A percentile compares a stretch with the other conserved stretches of the same genome.
Evolutionary conservation across 1,140 invertebrate species (phyloP).

Genomic region (Penaeus vannamei): DNA sequence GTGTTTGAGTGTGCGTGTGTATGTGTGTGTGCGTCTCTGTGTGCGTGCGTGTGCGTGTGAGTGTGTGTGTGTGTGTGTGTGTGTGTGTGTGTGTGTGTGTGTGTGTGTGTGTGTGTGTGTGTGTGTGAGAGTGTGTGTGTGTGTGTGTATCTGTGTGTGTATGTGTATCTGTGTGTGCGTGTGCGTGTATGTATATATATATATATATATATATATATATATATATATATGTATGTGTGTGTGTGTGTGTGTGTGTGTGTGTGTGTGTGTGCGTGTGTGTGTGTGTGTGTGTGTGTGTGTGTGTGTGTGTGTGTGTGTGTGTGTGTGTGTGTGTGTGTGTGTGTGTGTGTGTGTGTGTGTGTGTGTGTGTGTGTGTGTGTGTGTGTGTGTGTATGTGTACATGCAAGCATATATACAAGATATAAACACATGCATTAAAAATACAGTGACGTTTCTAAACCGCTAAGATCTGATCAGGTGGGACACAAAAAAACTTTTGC

Average conservation of each 20-base stretch:
- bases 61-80: too few relatives aligned
- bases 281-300: not conserved
- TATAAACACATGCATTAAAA: not conserved
- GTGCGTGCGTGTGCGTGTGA: too few relatives aligned
- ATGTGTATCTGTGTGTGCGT: not conserved
- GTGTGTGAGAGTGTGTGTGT: not conserved
- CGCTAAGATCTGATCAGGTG: not conserved
- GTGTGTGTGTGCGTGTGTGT: not conserved
- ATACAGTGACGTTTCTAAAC: not conserved
- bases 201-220: constrained; percentile 29
- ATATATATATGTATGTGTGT: not conserved
- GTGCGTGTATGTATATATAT: not conserved
- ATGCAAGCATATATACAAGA: not conserved
- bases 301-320: not conserved
- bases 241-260: not conserved
- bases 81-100: not conserved
- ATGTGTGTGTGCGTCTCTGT: too few relatives aligned
- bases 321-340: not conserved
- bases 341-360: not conserved
- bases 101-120: not conserved
- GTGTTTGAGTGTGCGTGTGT: too few relatives aligned
- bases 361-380: not conserved
- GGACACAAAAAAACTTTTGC: not conserved
- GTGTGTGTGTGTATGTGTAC: not conserved
- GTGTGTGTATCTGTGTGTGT: not conserved